Base-by-base conservation (phyloP, 2,888 invertebrate genomes). In the Epistrophe eligans region DNA sequence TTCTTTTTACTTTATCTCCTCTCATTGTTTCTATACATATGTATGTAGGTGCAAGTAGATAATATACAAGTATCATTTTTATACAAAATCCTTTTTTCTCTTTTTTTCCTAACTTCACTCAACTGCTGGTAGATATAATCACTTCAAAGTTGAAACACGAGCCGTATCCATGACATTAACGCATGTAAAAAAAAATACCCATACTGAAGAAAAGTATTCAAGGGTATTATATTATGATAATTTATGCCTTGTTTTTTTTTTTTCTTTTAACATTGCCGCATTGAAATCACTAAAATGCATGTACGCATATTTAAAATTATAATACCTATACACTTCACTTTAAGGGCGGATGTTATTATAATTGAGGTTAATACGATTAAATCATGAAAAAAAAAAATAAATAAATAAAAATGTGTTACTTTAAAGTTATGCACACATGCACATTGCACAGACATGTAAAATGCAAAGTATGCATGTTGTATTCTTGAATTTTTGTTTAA, bases 211-310 rank as follows among this genome's bases (percentile, higher is more conserved):
- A 62, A 32, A 64, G 45, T 35, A 1, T 64, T 64, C 64, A 64
- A 64, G 64, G 45, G 64, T 64, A 45, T 64, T 45, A 64, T 64
- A 45, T 64, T 45, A 64, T 64, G 43, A n/a, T 45, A 64, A 45
- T 64, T 64, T n/a, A 10, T 32, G 0, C 11, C 24, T 24, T 10
- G 5, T 45, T 13, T 11, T 8, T 24, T 10, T 4, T 45, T 7
- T 11, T 9, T n/a, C 7, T 8, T 24, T 2, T 3, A n/a, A 11
- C 50, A 19, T 50, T 4, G 4, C 6, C 11, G 11, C 4, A 4
- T 40, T 40, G 17, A 58, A 58, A 17, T 58, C n/a, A 17, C 10
- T 17, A 38, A 17, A 58, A 10, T 38, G 11, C 32, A 35, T 35
- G 58, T 17, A 58, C 58, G 35, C 35, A 38, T 58, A 58, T 45